phyloP scores from a whole-genome alignment of 2,888 invertebrate species.

The Ochropleura plecta region DNA sequence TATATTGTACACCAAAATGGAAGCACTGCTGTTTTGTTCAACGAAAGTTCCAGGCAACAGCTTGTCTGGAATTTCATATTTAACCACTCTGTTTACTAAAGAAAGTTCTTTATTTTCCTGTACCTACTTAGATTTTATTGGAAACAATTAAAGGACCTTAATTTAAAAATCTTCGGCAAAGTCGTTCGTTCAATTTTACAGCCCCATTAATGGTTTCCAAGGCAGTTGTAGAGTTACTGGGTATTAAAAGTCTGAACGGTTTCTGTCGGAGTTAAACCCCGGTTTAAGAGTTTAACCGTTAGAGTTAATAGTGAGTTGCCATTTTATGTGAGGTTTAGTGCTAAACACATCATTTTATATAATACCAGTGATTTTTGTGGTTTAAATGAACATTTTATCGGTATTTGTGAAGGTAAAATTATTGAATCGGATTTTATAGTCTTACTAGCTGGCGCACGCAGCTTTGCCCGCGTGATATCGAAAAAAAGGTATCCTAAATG shows the following conservation, averaged over 20 bases:
- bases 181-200: slow-evolving; percentile 62
- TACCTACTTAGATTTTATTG: slow-evolving; percentile 20
- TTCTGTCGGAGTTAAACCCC: slow-evolving; percentile 50
- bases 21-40: too few relatives aligned
- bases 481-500: too few relatives aligned
- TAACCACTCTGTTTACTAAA: too few relatives aligned
- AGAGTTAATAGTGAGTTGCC: background rate
- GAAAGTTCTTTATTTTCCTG: slow-evolving; percentile 5
- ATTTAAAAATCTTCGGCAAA: slow-evolving; percentile 40
- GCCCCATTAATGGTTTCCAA: slow-evolving; percentile 59
- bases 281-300: slow-evolving; percentile 34
- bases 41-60: too few relatives aligned
- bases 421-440: background rate
- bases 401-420: background rate
- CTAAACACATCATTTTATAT: slow-evolving; percentile 34
- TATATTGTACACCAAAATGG: too few relatives aligned
- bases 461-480: too few relatives aligned
- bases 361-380: background rate
- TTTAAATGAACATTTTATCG: background rate
- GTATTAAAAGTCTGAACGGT: slow-evolving; percentile 65
- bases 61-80: too few relatives aligned
- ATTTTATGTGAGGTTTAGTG: slow-evolving; percentile 34
- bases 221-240: slow-evolving; percentile 55
- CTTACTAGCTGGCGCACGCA: background rate
- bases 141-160: slow-evolving; percentile 45